Evolutionary conservation across 2,113 vertebrate genomes (phyloP).

Genomic region (Channa maculata): DNA sequence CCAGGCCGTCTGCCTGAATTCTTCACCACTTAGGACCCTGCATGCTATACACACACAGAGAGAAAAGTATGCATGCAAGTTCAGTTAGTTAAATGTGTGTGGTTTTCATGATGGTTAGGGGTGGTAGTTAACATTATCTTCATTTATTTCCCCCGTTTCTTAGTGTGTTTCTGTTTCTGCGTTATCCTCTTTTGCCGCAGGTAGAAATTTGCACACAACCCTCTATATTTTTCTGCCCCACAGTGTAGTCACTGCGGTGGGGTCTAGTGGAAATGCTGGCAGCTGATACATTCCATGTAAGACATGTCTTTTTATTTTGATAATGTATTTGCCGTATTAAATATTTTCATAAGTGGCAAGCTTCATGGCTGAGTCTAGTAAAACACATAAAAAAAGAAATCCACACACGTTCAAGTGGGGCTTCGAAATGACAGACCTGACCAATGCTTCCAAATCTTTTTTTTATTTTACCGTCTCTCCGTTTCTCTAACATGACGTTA

Average conservation of each 20-base stretch:
- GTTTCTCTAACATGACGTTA: constrained; percentile 59
- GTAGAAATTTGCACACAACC: too few species aligned
- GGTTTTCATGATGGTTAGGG: not conserved
- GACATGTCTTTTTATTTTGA: constrained; percentile 4
- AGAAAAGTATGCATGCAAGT: not conserved
- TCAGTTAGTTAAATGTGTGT: constrained; percentile 1
- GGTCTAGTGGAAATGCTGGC: not conserved
- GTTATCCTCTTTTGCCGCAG: not conserved
- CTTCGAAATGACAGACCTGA: constrained; percentile 54
- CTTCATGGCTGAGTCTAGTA: constrained; percentile 24
- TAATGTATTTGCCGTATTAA: constrained; percentile 49
- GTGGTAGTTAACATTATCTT: constrained; percentile 10
- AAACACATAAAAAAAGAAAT: not conserved
- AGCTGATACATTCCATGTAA: too few species aligned
- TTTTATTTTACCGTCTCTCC: constrained; percentile 33
- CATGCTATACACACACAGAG: constrained; percentile 11
- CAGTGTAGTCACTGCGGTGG: not conserved
- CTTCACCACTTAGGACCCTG: constrained; percentile 53
- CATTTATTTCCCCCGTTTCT: not conserved
- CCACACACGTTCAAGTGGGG: constrained; percentile 23
- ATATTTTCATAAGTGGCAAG: constrained; percentile 45
- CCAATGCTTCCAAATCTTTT: constrained; percentile 48
- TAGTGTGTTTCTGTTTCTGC: not conserved
- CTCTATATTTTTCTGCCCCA: not conserved
- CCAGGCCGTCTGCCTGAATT: constrained; percentile 78